A percentile compares a stretch with the other conserved stretches of the same genome.
phyloP scores from a whole-genome alignment of 2,797 vertebrate species.

The Allobates femoralis region DNA sequence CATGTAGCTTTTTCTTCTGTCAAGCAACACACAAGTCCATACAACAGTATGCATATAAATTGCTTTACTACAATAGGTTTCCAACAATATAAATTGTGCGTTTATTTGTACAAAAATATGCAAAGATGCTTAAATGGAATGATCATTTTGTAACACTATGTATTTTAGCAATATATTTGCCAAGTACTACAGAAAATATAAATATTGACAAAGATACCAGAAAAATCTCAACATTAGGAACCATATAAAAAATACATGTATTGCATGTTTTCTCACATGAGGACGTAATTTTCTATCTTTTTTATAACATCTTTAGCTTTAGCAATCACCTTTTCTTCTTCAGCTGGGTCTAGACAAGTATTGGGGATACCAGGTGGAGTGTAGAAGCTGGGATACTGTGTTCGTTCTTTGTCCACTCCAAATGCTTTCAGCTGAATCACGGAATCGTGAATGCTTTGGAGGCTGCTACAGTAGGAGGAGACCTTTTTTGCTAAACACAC shows the following conservation, averaged over 20 bases:
- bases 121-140: neutral
- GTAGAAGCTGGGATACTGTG: slow-evolving; percentile 80
- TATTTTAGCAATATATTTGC: too few relatives aligned
- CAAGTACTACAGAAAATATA: neutral
- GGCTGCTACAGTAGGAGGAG: slow-evolving; percentile 64
- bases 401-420: slow-evolving; percentile 78
- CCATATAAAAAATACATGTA: neutral
- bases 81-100: too few relatives aligned
- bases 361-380: slow-evolving; percentile 78
- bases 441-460: slow-evolving; percentile 68
- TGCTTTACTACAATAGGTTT: too few relatives aligned
- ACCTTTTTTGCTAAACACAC: slow-evolving; percentile 67
- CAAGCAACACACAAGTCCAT: too few relatives aligned
- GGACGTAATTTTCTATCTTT: slow-evolving; percentile 72
- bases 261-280: neutral
- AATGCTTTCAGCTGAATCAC: slow-evolving; percentile 69
- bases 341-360: slow-evolving; percentile 68
- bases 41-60: too few relatives aligned
- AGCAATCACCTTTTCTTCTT: slow-evolving; percentile 69
- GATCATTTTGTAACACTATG: neutral
- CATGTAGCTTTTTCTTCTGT: too few relatives aligned
- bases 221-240: neutral
- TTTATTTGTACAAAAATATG: too few relatives aligned
- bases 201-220: neutral
- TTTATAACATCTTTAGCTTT: slow-evolving; percentile 72